Conservation (phyloP, 2,113 vertebrate species). For the Cairina moschata region DNA sequence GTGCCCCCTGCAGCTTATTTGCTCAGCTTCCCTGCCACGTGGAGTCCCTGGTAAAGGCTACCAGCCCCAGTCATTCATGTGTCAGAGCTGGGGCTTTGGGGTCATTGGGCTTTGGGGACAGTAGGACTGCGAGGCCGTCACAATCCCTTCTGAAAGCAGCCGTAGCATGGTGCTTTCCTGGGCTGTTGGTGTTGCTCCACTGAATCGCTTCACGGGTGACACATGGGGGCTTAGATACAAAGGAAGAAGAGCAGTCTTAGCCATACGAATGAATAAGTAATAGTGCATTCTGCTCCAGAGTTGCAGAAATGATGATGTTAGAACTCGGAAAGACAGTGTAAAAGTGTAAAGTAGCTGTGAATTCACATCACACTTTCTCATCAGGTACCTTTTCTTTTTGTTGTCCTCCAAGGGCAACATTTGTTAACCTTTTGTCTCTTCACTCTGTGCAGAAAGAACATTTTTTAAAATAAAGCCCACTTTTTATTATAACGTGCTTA, state of each 20-base stretch:
- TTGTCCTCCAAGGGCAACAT: background rate
- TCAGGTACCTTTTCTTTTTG: background rate
- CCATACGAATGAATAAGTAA: background rate
- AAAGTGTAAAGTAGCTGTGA: background rate
- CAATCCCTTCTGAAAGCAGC: background rate
- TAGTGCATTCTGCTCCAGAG: background rate
- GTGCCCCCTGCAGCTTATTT: background rate
- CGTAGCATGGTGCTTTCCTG: background rate
- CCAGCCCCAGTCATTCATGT: background rate
- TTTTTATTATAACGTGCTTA: background rate
- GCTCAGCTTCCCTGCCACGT: background rate
- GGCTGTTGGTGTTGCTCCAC: background rate
- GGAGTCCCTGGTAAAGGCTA: background rate
- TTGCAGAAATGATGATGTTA: background rate
- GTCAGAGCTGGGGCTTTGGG: background rate
- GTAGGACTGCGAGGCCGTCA: background rate
- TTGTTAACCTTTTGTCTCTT: background rate
- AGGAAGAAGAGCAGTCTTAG: background rate
- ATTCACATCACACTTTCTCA: background rate
- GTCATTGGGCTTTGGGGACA: background rate
- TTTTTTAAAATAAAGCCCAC: background rate
- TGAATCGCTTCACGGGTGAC: background rate
- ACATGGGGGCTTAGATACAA: accelerated
- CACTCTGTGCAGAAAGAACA: background rate
- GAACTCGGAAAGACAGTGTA: background rate